Base-by-base conservation (phyloP, 2,797 vertebrate genomes). In the Anabas testudineus region DNA sequence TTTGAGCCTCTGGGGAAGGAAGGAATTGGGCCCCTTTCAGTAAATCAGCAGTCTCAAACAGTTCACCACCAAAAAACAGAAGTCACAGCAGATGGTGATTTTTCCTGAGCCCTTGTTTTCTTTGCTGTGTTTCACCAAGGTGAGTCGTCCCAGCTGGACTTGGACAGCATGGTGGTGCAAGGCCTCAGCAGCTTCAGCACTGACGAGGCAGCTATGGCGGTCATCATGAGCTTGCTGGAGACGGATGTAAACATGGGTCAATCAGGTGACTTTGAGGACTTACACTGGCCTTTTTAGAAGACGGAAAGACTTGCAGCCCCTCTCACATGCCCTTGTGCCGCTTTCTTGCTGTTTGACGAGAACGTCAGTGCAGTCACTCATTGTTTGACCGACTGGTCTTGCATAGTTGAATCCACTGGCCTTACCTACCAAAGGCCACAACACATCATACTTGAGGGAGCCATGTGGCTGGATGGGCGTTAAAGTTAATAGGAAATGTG, bases 141-240 rank as follows among this genome's bases (percentile, higher is more conserved):
- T 19, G 95, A 96, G 66, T 90, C 94, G 37, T 93, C 95, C 18
- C 96, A 97, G 57, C 91, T 97, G 46, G 95, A 96, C 78, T 90
- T 98, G 18, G 96, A 97, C 55, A 95, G 93, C 93, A 94, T 97
- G 57, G 95, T 96, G 78, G 94, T 97, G 19, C 95, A 96, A 26
- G 96, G 96, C 67, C 96, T 97, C 8, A 97, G 95, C 87, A 96
- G 93, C 82, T 97, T 97, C 52, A 98, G 96, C 90, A 97, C 93
- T 0, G 97, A 99, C 0, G 97, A 99, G 85, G 97, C 97, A 1
- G 97, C 97, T 1, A 98, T 99, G 96, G 97, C 96, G 0, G 97
- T 98, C 39, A 98, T 99, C 68, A 97, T 99, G 97, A 99, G 97
- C 87, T 91, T 99, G 77, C 89, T 99, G 90, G 97, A 98, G 92